Evolutionary conservation across 2,113 vertebrate genomes (phyloP).

Genomic region (Prunella himalayana): DNA sequence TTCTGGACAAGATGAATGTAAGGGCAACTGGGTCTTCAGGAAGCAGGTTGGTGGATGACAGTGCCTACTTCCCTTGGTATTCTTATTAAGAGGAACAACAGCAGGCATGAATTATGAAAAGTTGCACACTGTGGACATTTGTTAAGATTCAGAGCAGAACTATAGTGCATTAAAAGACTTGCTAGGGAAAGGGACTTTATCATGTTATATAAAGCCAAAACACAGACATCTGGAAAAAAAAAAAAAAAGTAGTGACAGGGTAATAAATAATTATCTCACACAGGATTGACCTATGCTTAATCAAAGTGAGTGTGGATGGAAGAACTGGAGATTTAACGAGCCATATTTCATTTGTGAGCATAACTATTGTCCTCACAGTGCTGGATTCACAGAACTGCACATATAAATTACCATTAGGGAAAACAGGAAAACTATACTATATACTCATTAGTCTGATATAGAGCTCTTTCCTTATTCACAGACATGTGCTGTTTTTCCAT

Average conservation of each 20-base stretch:
- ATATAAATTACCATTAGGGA: not conserved
- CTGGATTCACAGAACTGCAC: not conserved
- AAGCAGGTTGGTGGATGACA: not conserved
- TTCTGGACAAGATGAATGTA: not conserved
- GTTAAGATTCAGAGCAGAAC: not conserved
- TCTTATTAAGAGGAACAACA: not conserved
- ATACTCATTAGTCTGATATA: not conserved
- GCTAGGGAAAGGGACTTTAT: not conserved
- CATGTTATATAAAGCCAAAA: not conserved
- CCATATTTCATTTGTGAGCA: not conserved
- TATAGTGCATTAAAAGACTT: not conserved
- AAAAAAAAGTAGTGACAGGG: not conserved
- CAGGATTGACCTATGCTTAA: not conserved
- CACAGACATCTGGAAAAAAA: not conserved
- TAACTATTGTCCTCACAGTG: not conserved
- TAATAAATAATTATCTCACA: not conserved
- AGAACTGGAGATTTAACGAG: not conserved
- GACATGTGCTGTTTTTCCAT: not conserved
- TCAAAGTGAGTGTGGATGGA: not conserved
- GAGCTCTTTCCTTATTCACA: not conserved
- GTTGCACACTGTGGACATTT: not conserved
- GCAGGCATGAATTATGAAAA: not conserved
- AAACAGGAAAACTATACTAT: not conserved
- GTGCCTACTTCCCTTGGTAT: not conserved
- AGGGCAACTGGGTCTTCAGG: not conserved